phyloP scores from a whole-genome alignment of 2,113 vertebrate species.

The Alethe castanea region DNA sequence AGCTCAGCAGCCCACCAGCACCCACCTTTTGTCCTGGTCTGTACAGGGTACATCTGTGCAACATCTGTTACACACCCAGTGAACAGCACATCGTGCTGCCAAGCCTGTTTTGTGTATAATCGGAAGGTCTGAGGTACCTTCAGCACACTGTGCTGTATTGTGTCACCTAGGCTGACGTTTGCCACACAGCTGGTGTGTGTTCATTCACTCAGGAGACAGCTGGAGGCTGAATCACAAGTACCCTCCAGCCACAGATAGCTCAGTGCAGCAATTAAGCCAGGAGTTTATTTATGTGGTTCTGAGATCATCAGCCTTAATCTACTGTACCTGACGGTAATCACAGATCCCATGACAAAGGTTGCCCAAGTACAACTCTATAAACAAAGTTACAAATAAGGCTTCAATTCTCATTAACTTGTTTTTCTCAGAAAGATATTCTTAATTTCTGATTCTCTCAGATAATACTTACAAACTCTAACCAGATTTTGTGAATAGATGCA shows the following conservation, averaged over 20 bases:
- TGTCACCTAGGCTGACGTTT: not conserved
- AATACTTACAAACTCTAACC: not conserved
- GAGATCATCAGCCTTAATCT: not conserved
- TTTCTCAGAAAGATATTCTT: not conserved
- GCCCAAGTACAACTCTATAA: not conserved
- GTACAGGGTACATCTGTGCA: not conserved
- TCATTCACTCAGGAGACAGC: not conserved
- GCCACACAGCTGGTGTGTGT: not conserved
- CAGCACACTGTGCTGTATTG: not conserved
- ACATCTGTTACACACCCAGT: not conserved
- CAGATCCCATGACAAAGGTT: not conserved
- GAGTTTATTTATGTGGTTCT: not conserved
- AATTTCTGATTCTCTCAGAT: not conserved
- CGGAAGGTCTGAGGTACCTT: not conserved
- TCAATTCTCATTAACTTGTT: not conserved
- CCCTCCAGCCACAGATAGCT: not conserved
- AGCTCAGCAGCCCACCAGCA: not conserved
- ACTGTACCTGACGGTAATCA: not conserved
- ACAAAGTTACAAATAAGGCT: not conserved
- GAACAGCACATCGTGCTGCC: rapidly evolving
- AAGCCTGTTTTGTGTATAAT: not conserved
- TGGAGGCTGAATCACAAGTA: not conserved
- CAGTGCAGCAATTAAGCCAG: not conserved
- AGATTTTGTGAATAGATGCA: not conserved
- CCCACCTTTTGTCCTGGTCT: not conserved